phyloP scores from a whole-genome alignment of 2,888 invertebrate species.

The Eucera pruinosa region DNA sequence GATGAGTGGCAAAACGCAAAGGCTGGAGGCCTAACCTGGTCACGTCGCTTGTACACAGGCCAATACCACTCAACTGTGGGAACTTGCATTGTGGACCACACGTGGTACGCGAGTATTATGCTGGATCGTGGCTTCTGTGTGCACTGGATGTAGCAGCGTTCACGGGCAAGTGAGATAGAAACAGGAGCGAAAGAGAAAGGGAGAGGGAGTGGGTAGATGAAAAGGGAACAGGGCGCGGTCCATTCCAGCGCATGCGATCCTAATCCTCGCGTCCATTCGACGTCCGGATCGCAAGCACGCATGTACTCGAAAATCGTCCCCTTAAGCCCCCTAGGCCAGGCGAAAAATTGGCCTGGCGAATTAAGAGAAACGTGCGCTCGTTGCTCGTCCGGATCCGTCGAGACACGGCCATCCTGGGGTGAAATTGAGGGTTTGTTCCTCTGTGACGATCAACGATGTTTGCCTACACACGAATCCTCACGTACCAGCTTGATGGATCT shows the following conservation, averaged over 20 bases:
- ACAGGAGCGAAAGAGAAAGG: constrained; percentile 28
- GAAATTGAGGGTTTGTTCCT: constrained; percentile 24
- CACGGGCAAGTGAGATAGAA: constrained; percentile 38
- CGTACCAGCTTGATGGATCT: not conserved
- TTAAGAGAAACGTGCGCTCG: constrained; percentile 50
- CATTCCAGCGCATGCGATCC: constrained; percentile 81
- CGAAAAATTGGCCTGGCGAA: constrained; percentile 62
- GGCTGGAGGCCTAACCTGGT: constrained; percentile 33
- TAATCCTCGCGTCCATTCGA: constrained; percentile 74
- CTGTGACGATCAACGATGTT: not conserved
- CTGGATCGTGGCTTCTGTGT: constrained; percentile 58
- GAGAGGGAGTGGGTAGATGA: constrained; percentile 63
- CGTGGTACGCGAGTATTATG: constrained; percentile 86
- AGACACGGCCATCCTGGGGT: constrained; percentile 20
- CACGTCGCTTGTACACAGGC: constrained; percentile 45
- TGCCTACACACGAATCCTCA: constrained; percentile 1
- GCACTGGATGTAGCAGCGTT: constrained; percentile 40
- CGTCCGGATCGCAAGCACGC: constrained; percentile 64
- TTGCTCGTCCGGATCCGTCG: constrained; percentile 9
- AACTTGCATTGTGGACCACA: constrained; percentile 87
- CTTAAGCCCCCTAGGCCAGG: constrained; percentile 57
- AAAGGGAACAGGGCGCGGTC: constrained; percentile 80
- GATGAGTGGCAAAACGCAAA: constrained; percentile 30
- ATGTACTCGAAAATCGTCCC: constrained; percentile 68
- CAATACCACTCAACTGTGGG: constrained; percentile 83